Conservation (phyloP, 53 echinoderm and acorn worm species). For the Temnopleurus reevesii region DNA sequence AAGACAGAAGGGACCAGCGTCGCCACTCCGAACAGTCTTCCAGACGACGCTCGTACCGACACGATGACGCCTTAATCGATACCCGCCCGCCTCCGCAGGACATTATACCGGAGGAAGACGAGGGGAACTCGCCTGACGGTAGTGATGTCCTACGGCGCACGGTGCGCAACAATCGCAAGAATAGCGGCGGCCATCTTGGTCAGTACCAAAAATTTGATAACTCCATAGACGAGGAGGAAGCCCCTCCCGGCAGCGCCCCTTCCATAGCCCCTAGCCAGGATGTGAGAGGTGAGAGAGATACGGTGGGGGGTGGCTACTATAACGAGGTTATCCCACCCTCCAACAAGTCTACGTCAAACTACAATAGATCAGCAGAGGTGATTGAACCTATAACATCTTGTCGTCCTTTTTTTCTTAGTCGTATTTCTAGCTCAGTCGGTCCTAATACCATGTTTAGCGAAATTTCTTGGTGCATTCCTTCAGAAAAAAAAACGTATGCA, state of each 20-base stretch:
- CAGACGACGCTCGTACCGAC: conserved; percentile 43
- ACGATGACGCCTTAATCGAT: conserved; percentile 57
- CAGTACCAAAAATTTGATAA: conserved; percentile 56
- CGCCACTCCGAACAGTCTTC: conserved; percentile 53
- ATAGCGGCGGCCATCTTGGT: conserved; percentile 47
- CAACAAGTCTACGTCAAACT: conserved; percentile 44
- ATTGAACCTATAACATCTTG: conserved; percentile 2
- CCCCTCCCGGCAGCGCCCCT: background rate
- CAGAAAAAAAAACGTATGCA: too few relatives aligned
- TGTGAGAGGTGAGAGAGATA: conserved; percentile 48
- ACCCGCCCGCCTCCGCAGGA: conserved; percentile 33
- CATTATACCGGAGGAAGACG: conserved; percentile 53
- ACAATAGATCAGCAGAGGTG: conserved; percentile 57
- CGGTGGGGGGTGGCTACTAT: conserved; percentile 35
- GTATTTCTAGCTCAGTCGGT: conserved; percentile 34
- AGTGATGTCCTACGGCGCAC: conserved; percentile 46
- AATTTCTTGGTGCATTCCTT: too few relatives aligned
- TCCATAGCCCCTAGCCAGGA: conserved; percentile 47
- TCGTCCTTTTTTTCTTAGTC: conserved; percentile 30
- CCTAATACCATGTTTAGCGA: too few relatives aligned
- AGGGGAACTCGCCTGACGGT: conserved; percentile 21
- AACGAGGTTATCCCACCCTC: conserved; percentile 26
- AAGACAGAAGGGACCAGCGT: conserved; percentile 36
- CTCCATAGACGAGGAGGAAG: conserved; percentile 29
- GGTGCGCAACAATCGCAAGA: conserved; percentile 49